phyloP scores from a whole-genome alignment of 1,140 invertebrate genomes.

The Achatina immaculata region DNA sequence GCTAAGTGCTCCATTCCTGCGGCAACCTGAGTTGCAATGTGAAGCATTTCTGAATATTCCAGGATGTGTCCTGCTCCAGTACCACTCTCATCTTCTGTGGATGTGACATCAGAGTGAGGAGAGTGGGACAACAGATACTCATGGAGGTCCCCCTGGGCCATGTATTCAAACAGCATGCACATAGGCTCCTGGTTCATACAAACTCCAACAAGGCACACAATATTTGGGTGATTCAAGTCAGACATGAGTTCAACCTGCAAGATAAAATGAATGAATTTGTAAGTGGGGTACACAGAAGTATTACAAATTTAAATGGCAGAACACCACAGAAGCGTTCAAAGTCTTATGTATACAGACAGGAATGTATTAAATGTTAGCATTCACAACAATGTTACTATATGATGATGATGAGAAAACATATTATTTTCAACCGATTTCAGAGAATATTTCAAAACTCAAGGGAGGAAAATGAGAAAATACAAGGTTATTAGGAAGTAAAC shows the following conservation, averaged over 20 bases:
- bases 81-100: conserved; percentile 41
- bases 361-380: no score
- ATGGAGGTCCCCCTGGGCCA: conserved; percentile 72
- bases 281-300: no score
- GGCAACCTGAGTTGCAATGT: conserved; percentile 89
- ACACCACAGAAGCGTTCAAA: no score
- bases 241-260: conserved; percentile 80
- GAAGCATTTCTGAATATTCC: conserved; percentile 84
- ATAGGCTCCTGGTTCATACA: conserved; percentile 90
- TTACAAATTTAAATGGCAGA: not conserved
- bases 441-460: no score
- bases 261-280: not conserved
- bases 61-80: conserved; percentile 71
- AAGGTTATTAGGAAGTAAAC: no score
- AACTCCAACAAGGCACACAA: conserved; percentile 94
- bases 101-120: conserved; percentile 77
- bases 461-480: no score
- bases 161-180: conserved; percentile 97
- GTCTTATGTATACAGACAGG: no score
- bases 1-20: conserved; percentile 97
- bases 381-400: no score
- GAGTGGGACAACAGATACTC: conserved; percentile 75
- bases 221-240: conserved; percentile 93
- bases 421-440: no score
- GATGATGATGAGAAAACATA: no score